These are phyloP conservation scores for Semotilus atromaculatus DNA, from an alignment of 2,797 vertebrate genomes.

Conservation along the genomic window DNA sequence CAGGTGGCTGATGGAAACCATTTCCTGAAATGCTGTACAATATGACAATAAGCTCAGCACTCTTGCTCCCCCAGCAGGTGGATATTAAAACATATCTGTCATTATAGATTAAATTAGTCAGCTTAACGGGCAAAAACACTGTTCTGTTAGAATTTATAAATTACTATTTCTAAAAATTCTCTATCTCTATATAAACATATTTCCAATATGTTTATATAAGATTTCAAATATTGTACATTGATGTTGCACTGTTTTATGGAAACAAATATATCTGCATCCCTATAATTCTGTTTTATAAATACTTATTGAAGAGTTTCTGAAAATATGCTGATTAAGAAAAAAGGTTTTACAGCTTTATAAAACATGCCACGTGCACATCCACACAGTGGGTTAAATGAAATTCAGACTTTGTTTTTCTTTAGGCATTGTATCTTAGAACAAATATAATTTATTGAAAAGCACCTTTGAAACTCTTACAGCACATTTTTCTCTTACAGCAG, in stretches of 20 bases:
- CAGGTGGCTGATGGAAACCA: constrained; percentile 32
- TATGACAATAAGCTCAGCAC: background rate
- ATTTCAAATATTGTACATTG: too few relatives aligned
- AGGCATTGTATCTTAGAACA: background rate
- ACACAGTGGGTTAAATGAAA: background rate
- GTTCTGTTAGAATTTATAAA: background rate
- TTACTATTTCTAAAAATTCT: background rate
- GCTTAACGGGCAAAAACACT: background rate
- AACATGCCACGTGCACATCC: background rate
- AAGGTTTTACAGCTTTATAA: background rate
- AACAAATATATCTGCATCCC: background rate
- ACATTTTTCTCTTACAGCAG: background rate
- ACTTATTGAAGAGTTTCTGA: background rate
- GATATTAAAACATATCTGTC: background rate
- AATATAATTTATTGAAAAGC: background rate
- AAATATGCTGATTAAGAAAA: background rate
- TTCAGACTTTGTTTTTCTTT: background rate
- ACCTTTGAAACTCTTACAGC: too few relatives aligned
- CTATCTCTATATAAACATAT: background rate
- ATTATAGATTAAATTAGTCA: background rate
- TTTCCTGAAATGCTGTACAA: background rate
- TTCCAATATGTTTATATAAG: too few relatives aligned
- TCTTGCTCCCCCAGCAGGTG: constrained; percentile 40
- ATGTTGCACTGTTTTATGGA: background rate
- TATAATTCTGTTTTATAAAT: background rate